phyloP scores from a whole-genome alignment of 2,113 vertebrate species.

The Dromiciops gliroides region DNA sequence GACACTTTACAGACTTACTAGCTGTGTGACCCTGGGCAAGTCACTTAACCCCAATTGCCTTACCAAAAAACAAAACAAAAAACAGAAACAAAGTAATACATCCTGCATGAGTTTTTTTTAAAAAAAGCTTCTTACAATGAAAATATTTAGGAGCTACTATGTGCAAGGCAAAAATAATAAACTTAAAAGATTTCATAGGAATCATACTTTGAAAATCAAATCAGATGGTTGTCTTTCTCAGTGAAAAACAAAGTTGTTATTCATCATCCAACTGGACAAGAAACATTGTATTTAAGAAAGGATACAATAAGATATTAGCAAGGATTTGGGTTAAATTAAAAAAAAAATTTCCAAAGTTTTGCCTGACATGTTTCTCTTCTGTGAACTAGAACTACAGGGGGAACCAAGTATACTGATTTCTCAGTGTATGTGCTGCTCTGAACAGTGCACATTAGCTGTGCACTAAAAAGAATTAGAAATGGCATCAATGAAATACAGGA shows the following conservation, averaged over 20 bases:
- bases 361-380: slow-evolving; percentile 10
- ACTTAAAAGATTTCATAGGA: background rate
- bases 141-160: background rate
- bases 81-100: background rate
- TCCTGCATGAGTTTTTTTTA: slow-evolving; percentile 3
- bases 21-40: too few relatives aligned
- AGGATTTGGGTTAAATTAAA: slow-evolving; percentile 14
- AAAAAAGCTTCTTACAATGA: slow-evolving; percentile 13
- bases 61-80: too few relatives aligned
- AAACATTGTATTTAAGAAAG: slow-evolving; percentile 20
- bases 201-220: slow-evolving; percentile 31
- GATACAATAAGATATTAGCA: slow-evolving; percentile 5
- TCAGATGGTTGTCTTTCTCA: background rate
- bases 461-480: slow-evolving; percentile 14
- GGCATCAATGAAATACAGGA: slow-evolving; percentile 17
- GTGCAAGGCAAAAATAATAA: background rate
- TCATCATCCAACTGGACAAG: slow-evolving; percentile 6
- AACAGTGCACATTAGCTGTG: background rate
- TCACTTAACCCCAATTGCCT: too few relatives aligned
- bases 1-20: too few relatives aligned
- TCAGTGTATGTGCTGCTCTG: background rate
- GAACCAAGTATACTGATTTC: background rate
- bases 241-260: background rate
- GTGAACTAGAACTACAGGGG: background rate
- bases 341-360: slow-evolving; percentile 37